Percentiles rank a stretch among this genome's conserved stretches.
Conservation (phyloP, 2,888 invertebrate genomes). For the Allygus modestus region DNA sequence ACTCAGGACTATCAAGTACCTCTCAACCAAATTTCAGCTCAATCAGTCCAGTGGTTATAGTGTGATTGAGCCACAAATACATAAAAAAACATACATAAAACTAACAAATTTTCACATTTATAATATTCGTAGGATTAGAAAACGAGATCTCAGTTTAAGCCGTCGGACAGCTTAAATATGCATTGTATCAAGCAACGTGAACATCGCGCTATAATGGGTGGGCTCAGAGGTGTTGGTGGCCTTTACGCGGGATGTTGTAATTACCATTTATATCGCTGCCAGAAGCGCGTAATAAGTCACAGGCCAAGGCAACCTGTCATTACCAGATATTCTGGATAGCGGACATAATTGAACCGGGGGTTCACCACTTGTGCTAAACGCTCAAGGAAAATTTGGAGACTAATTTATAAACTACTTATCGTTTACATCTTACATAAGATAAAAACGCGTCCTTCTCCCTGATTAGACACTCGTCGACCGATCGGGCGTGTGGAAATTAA, state of each 20-base stretch:
- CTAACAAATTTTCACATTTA: too few species aligned
- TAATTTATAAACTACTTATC: background rate
- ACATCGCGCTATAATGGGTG: too few species aligned
- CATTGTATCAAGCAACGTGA: too few species aligned
- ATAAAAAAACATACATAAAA: too few species aligned
- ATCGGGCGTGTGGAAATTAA: background rate
- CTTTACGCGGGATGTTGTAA: background rate
- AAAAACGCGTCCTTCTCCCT: background rate
- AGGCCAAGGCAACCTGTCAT: background rate
- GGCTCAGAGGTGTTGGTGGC: background rate
- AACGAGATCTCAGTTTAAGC: too few species aligned
- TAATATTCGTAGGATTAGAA: too few species aligned
- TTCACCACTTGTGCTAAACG: background rate
- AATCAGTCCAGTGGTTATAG: too few species aligned
- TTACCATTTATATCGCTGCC: slow-evolving; percentile 9
- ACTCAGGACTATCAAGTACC: too few species aligned
- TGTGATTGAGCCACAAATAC: too few species aligned
- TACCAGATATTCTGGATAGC: slow-evolving; percentile 15
- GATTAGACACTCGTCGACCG: background rate
- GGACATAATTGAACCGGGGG: background rate
- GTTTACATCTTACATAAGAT: background rate
- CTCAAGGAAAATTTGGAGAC: background rate
- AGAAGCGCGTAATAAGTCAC: slow-evolving; percentile 14
- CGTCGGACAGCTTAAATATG: too few species aligned
- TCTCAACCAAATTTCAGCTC: too few species aligned